Evolutionary conservation across 2,797 vertebrate species (phyloP), one percentile per base, ranked within the genome.

Genomic region (Leuciscus waleckii): DNA sequence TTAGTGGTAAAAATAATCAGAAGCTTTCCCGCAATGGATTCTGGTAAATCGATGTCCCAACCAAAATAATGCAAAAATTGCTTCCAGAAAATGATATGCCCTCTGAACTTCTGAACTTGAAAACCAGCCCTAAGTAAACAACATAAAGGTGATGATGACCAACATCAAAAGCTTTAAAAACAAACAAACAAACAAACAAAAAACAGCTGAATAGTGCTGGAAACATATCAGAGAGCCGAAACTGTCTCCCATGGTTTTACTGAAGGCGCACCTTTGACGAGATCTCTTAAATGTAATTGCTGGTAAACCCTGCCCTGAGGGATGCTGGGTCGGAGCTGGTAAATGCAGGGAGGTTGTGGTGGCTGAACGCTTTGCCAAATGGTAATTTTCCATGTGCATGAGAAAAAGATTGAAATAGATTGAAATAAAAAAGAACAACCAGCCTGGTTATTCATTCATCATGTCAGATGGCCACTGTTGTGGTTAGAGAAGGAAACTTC

Each of bases 311-410:
- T 89, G 87, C 92, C 93, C 91, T 78, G 74, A 84, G 90, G 89
- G 87, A 73, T 51, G 43, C 56, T 43, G 37, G 82, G 84, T 90
- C 78, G 87, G 85, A 41, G 86, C 83, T 37, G 75, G 86, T 88
- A 82, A 87, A 84, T 8, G 85, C 29, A 78, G n/a, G 81, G 71
- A 83, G 82, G 61, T 37, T 71, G 71, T 23, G 75, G 78, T 46
- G 74, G 65, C 71, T 81, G 84, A 84, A 61, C 80, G 89, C 91
- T 90, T 91, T 90, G 91, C 89, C 92, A 92, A 93, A 92, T 92
- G 90, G 92, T 92, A 93, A 94, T 93, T 95, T 95, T 94, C 93
- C 93, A 92, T 92, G 92, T 92, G 91, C 89, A 91, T 90, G 88
- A 91, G 89, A 91, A 91, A 91, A 91, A 67, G 26, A 17, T 21